These are phyloP conservation scores for Syrphus vitripennis DNA, from an alignment of 2,888 invertebrate genomes.

Conservation along the genomic window DNA sequence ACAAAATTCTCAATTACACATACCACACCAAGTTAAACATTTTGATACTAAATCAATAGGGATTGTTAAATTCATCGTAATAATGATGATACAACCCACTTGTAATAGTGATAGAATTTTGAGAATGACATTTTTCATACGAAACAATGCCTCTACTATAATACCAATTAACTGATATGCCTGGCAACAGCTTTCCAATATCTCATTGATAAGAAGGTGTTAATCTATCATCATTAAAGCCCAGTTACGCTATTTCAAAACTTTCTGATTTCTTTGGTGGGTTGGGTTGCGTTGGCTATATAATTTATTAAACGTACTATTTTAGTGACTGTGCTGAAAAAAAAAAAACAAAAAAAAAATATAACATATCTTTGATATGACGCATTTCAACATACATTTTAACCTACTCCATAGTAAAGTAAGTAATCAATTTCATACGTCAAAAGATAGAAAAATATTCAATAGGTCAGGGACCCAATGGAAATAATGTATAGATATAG, in stretches of 20 bases:
- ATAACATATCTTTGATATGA: constrained; percentile 13
- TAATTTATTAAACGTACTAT: neutral
- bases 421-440: constrained; percentile 37
- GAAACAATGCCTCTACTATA: neutral
- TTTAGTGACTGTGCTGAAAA: constrained; percentile 6
- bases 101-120: neutral
- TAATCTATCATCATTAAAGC: neutral
- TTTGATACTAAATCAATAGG: no score
- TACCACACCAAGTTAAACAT: no score
- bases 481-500: neutral
- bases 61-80: neutral
- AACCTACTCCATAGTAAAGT: neutral
- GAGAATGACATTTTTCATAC: neutral
- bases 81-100: no score
- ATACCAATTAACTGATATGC: neutral
- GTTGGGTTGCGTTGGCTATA: neutral
- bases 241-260: constrained; percentile 4
- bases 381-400: neutral
- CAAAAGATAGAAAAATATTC: constrained; percentile 22
- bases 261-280: neutral
- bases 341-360: no score
- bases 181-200: constrained; percentile 1
- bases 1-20: neutral
- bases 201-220: constrained; percentile 1
- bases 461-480: constrained; percentile 47